Percentiles rank a stretch among this genome's conserved stretches.
Evolutionary conservation across 2,797 vertebrate species (phyloP).

Genomic region (Clarias platycephalus): DNA sequence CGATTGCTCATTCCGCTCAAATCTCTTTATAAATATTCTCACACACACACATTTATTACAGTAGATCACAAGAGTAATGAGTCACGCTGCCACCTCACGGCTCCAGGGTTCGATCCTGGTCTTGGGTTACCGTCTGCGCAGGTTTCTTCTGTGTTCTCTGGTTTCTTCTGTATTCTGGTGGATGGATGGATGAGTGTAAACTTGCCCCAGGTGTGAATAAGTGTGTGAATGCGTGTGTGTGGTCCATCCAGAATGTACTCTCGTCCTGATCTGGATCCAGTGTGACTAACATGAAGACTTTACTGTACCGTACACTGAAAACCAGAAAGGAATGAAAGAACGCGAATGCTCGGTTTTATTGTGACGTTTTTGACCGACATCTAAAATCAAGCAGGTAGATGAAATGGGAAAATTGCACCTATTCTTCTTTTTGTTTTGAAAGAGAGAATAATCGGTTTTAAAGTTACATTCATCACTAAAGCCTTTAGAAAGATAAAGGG

Average conservation of each 20-base stretch:
- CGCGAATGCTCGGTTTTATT: not conserved
- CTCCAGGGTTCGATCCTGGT: not conserved
- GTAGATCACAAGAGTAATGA: slow-evolving; percentile 4
- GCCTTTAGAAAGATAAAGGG: not conserved
- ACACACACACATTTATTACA: not conserved
- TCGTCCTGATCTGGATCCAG: not conserved
- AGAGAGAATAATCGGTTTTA: slow-evolving; percentile 5
- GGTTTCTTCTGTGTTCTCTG: slow-evolving; percentile 6
- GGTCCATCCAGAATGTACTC: not conserved
- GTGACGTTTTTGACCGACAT: not conserved
- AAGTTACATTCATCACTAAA: not conserved
- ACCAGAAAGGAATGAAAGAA: not conserved
- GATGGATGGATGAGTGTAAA: not conserved
- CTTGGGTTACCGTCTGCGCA: not conserved
- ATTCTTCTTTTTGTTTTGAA: slow-evolving; percentile 8
- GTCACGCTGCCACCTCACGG: not conserved
- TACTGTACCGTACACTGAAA: too few species aligned
- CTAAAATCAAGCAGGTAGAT: not conserved
- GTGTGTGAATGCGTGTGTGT: not conserved
- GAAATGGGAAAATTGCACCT: slow-evolving; percentile 13
- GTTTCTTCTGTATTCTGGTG: not conserved
- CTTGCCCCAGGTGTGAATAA: not conserved
- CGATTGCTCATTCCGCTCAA: not conserved
- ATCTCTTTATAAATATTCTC: too few species aligned
- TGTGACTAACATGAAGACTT: too few species aligned